Evolutionary conservation across 35 echinoderm and acorn worm species (phyloP).

Genomic region (Nesometra sesokonis): DNA sequence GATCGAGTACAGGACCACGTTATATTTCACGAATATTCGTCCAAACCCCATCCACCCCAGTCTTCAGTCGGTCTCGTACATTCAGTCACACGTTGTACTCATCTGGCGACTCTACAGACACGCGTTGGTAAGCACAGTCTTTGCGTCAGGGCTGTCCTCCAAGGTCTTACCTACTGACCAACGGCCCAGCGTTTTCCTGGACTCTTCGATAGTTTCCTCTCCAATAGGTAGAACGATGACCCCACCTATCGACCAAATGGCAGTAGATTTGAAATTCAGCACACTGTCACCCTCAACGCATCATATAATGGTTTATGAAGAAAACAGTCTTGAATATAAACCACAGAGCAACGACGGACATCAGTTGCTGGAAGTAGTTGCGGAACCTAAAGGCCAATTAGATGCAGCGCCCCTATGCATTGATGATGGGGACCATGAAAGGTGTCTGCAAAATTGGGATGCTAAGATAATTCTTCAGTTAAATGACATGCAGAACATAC

Average conservation of each 20-base stretch:
- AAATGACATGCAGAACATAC: background rate
- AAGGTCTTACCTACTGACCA: background rate
- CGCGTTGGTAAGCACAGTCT: background rate
- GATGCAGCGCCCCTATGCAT: background rate
- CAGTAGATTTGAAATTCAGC: background rate
- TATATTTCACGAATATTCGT: background rate
- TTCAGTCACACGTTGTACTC: background rate
- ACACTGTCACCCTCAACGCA: background rate
- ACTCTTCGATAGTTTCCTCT: background rate
- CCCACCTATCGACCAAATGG: background rate
- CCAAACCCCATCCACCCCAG: background rate
- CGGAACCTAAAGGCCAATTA: background rate
- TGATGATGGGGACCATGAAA: background rate
- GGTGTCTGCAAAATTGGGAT: background rate
- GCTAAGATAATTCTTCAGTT: background rate
- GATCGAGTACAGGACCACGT: background rate
- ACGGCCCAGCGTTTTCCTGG: background rate
- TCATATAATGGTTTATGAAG: background rate
- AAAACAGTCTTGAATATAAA: background rate
- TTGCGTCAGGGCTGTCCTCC: background rate
- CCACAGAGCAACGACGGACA: background rate
- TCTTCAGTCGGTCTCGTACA: background rate
- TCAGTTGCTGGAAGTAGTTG: background rate
- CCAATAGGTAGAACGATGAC: background rate
- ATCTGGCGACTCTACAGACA: background rate